A percentile compares a stretch with the other conserved stretches of the same genome.
Evolutionary conservation across 92 coral and sea anemone species (phyloP).

Genomic region (Diadumene lineata): DNA sequence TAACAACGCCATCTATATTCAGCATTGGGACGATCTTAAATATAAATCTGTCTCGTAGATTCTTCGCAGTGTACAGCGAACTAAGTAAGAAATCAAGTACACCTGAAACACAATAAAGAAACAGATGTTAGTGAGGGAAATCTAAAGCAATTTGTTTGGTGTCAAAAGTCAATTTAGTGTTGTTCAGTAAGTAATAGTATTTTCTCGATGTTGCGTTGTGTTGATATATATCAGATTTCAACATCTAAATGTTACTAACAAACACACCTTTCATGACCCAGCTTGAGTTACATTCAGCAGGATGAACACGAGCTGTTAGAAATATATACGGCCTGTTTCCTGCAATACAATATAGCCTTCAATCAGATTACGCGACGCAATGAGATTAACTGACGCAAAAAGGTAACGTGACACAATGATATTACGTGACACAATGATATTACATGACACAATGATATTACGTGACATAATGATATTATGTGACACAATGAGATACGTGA

Average conservation of each 20-base stretch:
- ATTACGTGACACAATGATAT: too few relatives aligned
- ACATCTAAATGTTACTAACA: not conserved
- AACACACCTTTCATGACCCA: constrained; percentile 99
- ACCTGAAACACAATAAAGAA: constrained; percentile 59
- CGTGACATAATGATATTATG: too few relatives aligned
- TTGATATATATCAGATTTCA: too few relatives aligned
- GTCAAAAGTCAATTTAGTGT: not conserved
- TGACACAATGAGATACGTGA: too few relatives aligned
- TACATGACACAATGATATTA: too few relatives aligned
- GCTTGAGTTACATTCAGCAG: constrained; percentile 96
- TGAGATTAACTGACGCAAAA: not conserved
- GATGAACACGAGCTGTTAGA: constrained; percentile 93
- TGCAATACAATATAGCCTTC: constrained; percentile 1
- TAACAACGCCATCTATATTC: constrained; percentile 95
- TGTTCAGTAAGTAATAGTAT: not conserved
- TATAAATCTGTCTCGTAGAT: constrained; percentile 85
- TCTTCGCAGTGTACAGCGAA: constrained; percentile 86
- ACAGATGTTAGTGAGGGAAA: not conserved
- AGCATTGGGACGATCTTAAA: constrained; percentile 97
- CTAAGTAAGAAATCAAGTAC: constrained; percentile 89
- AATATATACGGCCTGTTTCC: constrained; percentile 71
- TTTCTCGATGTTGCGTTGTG: too few relatives aligned
- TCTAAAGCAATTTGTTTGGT: not conserved
- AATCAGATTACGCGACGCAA: too few relatives aligned
- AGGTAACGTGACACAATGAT: too few relatives aligned